Percentiles rank a stretch among this genome's conserved stretches.
phyloP scores from a whole-genome alignment of 2,113 vertebrate species.

The Casuarius casuarius region DNA sequence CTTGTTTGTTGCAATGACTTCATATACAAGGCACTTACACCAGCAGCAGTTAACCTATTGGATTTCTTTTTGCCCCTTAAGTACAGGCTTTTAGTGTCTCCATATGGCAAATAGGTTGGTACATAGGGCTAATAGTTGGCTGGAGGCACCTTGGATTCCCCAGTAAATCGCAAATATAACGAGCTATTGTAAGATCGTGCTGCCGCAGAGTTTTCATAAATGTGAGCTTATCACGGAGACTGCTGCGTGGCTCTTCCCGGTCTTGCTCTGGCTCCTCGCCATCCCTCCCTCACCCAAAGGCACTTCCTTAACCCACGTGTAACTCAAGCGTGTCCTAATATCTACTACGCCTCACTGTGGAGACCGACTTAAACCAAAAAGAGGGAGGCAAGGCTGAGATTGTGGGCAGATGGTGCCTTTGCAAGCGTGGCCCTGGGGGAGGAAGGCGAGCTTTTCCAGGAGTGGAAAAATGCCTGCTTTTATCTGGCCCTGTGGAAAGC shows the following conservation, averaged over 20 bases:
- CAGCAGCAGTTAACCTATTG: background rate
- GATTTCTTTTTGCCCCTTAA: background rate
- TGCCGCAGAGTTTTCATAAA: background rate
- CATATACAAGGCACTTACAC: background rate
- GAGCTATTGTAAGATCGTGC: background rate
- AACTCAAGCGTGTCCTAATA: rapidly evolving
- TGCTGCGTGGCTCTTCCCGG: background rate
- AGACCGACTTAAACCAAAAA: background rate
- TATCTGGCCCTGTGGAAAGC: background rate
- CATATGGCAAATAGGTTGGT: background rate
- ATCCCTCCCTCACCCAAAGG: background rate
- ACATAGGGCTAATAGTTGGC: background rate
- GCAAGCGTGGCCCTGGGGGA: background rate
- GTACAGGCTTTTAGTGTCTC: background rate
- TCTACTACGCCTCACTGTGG: background rate
- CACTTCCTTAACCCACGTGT: background rate
- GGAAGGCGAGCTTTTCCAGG: background rate
- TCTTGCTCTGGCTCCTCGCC: background rate
- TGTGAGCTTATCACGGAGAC: background rate
- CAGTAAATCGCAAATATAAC: background rate
- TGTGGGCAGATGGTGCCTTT: background rate
- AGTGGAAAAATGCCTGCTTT: background rate
- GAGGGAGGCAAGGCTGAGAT: background rate
- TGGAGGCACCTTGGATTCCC: background rate
- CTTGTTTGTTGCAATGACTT: background rate